Conservation (phyloP, 64 coral and sea anemone genomes). For the Trachythela sp. region DNA sequence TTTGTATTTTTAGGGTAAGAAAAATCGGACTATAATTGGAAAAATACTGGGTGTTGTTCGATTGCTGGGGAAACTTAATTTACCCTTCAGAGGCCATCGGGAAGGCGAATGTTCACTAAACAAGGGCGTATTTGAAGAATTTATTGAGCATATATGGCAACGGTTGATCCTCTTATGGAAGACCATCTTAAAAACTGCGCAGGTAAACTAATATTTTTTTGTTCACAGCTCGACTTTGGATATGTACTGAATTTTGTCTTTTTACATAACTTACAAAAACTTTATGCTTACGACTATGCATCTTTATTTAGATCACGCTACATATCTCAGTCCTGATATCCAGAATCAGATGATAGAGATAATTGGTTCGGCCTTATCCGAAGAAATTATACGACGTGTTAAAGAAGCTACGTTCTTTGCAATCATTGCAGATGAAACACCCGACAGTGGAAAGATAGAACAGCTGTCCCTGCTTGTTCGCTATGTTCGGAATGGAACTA, state of each 20-base stretch:
- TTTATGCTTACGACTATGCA: not conserved
- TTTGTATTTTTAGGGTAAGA: not conserved
- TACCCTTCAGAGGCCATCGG: not conserved
- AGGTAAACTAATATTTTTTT: no score
- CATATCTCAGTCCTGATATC: no score
- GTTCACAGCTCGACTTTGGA: no score
- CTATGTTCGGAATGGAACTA: not conserved
- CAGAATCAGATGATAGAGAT: constrained; percentile 20
- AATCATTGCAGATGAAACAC: constrained; percentile 16
- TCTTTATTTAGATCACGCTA: no score
- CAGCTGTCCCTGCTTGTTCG: not conserved
- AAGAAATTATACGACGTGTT: not conserved
- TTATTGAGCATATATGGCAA: constrained; percentile 11
- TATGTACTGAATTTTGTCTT: no score
- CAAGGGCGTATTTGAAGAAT: constrained; percentile 21
- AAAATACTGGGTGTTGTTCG: not conserved
- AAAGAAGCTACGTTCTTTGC: not conserved
- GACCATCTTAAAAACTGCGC: no score
- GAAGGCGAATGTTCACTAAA: not conserved
- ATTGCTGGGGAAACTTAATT: not conserved
- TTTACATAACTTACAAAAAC: no score
- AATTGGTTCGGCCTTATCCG: not conserved
- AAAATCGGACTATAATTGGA: constrained; percentile 11
- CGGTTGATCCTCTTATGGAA: no score
- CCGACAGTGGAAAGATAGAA: not conserved